A percentile compares a stretch with the other conserved stretches of the same genome.
These are phyloP conservation scores for Trypoxylus dichotomus DNA, from an alignment of 1,140 invertebrate species.

Conservation along the genomic window DNA sequence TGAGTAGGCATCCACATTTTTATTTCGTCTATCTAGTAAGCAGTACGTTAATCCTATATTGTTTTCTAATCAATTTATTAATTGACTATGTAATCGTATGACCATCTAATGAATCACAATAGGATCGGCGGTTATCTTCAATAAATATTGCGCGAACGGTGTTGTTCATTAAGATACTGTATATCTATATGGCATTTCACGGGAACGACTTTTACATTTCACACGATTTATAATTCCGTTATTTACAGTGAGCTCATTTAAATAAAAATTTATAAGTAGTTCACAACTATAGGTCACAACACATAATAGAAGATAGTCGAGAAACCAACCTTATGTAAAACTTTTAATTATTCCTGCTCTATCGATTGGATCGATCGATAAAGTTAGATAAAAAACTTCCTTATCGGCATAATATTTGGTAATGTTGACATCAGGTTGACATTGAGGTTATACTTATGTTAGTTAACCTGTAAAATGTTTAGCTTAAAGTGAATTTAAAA, in stretches of 20 bases:
- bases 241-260: background rate
- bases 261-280: slow-evolving; percentile 23
- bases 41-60: background rate
- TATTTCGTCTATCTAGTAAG: background rate
- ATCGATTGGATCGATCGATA: too few species aligned
- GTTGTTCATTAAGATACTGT: background rate
- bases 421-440: too few species aligned
- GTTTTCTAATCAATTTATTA: background rate
- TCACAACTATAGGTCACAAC: slow-evolving; percentile 30
- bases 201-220: background rate
- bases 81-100: background rate
- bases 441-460: too few species aligned
- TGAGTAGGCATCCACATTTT: slow-evolving; percentile 84
- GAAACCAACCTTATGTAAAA: too few species aligned
- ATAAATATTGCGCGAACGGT: background rate
- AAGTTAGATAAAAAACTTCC: too few species aligned
- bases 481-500: background rate
- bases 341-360: too few species aligned
- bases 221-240: slow-evolving; percentile 21
- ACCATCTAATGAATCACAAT: slow-evolving; percentile 5
- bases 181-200: slow-evolving; percentile 3
- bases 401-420: too few species aligned
- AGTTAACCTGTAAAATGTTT: too few species aligned
- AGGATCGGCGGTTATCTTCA: background rate
- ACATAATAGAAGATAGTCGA: background rate